Conservation (phyloP, 2,888 invertebrate species). For the Lacanobia wlatinum region DNA sequence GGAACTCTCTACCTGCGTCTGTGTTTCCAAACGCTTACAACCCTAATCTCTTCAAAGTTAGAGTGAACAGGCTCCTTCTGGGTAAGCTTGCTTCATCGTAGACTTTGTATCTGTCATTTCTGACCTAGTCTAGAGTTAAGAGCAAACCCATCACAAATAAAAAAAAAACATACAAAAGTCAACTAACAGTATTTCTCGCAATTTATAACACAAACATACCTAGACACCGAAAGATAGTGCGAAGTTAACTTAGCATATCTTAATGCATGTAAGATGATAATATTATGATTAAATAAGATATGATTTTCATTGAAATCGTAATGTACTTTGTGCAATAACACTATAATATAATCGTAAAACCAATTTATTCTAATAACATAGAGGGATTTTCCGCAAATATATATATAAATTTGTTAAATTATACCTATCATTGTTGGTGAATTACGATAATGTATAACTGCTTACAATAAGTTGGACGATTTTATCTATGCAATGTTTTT, state of each 20-base stretch:
- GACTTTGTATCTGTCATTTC: no score
- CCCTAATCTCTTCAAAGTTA: no score
- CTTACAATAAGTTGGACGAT: conserved; percentile 13
- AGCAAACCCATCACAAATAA: no score
- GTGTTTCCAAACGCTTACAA: no score
- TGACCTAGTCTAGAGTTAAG: no score
- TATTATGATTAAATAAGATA: conserved; percentile 46
- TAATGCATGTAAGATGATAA: conserved; percentile 43
- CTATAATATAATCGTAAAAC: conserved; percentile 30
- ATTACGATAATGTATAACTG: conserved; percentile 22
- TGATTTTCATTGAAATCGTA: conserved; percentile 45
- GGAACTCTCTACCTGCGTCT: no score
- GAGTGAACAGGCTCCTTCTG: no score
- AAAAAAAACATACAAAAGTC: no score
- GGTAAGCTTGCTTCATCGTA: no score
- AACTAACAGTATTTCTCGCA: no score
- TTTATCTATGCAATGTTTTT: neutral
- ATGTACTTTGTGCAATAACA: conserved; percentile 46
- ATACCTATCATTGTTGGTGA: neutral
- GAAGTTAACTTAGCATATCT: conserved; percentile 41
- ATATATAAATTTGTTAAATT: conserved; percentile 31
- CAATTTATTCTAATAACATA: conserved; percentile 47
- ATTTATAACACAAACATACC: conserved; percentile 14
- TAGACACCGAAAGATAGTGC: conserved; percentile 8
- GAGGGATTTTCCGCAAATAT: conserved; percentile 40